Conservation (phyloP, 2,888 invertebrate genomes). For the Aplocera efformata region DNA sequence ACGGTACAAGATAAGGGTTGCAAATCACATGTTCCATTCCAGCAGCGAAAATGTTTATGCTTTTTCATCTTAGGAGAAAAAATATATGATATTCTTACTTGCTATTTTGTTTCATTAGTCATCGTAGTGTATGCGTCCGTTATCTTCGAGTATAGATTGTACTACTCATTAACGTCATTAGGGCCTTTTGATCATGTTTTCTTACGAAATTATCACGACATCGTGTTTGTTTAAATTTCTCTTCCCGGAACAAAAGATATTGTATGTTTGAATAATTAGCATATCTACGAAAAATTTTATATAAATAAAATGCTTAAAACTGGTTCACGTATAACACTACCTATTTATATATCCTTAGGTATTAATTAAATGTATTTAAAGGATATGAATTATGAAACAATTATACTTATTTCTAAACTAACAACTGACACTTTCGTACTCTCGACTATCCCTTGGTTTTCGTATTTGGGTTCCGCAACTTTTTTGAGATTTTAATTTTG, state of each 20-base stretch:
- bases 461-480: background rate
- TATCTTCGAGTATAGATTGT: slow-evolving; percentile 21
- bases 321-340: too few species aligned
- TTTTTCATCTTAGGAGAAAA: too few species aligned
- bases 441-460: slow-evolving; percentile 1
- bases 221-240: slow-evolving; percentile 11
- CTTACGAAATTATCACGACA: slow-evolving; percentile 16
- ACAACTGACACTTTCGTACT: slow-evolving; percentile 6
- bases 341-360: too few species aligned
- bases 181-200: slow-evolving; percentile 20
- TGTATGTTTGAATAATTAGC: slow-evolving; percentile 12
- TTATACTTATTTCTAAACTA: slow-evolving; percentile 2
- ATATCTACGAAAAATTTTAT: background rate
- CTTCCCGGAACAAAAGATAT: slow-evolving; percentile 21
- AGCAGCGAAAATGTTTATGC: too few species aligned
- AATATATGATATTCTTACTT: too few species aligned
- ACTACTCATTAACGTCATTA: slow-evolving; percentile 25
- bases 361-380: background rate
- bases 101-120: too few species aligned
- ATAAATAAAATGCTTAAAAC: too few species aligned
- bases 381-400: background rate
- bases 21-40: too few species aligned
- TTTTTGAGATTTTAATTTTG: slow-evolving; percentile 9
- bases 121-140: slow-evolving; percentile 9
- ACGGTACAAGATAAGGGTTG: too few species aligned